Percentiles rank a stretch among this genome's conserved stretches.
Evolutionary conservation across 2,888 invertebrate species (phyloP).

Genomic region (Latheticus oryzae): DNA sequence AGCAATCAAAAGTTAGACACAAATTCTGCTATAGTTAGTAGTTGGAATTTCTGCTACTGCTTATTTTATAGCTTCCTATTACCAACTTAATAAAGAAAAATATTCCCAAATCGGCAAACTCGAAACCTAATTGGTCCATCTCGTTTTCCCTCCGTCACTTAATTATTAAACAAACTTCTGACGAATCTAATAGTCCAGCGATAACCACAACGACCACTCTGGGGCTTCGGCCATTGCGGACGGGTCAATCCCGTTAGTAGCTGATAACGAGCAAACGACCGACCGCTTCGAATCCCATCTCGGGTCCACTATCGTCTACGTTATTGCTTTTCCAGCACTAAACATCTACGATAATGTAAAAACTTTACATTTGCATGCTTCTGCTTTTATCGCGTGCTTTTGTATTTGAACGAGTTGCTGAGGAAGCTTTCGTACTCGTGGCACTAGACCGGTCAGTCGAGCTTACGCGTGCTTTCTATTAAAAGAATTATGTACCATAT

Average conservation of each 20-base stretch:
- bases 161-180: slow-evolving; percentile 25
- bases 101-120: no score
- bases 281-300: slow-evolving; percentile 27
- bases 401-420: slow-evolving; percentile 16
- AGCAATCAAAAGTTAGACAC: no score
- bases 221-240: slow-evolving; percentile 57
- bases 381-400: slow-evolving; percentile 38
- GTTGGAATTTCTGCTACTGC: no score
- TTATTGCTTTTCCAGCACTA: slow-evolving; percentile 42
- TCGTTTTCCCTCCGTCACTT: slow-evolving; percentile 3
- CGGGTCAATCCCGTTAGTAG: slow-evolving; percentile 63
- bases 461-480: slow-evolving; percentile 30
- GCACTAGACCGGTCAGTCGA: slow-evolving; percentile 29
- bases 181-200: slow-evolving; percentile 27
- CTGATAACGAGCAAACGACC: slow-evolving; percentile 60
- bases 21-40: no score
- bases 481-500: slow-evolving; percentile 3
- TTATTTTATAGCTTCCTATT: no score
- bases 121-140: no score
- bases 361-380: slow-evolving; percentile 35
- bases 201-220: slow-evolving; percentile 33
- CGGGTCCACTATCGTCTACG: slow-evolving; percentile 36
- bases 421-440: slow-evolving; percentile 14
- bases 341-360: slow-evolving; percentile 37
- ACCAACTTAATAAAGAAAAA: no score